phyloP scores from a whole-genome alignment of 2,888 invertebrate species.

The Xiphydria camelus region DNA sequence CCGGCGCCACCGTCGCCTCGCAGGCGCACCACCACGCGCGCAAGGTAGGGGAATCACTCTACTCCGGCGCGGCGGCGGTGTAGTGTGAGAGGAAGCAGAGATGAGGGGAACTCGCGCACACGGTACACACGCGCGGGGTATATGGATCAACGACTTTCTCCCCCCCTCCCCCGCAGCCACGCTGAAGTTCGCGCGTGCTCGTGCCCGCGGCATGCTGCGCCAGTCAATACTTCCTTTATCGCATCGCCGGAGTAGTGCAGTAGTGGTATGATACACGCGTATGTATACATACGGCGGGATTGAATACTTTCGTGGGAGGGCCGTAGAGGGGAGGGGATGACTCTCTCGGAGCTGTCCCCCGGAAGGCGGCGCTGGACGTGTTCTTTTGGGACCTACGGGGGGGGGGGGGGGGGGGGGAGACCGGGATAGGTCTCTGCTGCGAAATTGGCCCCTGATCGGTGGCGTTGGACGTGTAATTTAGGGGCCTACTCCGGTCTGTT shows the following conservation, averaged over 20 bases:
- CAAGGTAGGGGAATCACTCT: constrained; percentile 4
- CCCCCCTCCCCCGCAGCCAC: constrained; percentile 9
- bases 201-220: constrained; percentile 27
- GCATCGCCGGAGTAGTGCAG: too few species aligned
- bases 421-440: too few species aligned
- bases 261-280: too few species aligned
- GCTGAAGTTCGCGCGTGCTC: constrained; percentile 34
- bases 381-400: neutral
- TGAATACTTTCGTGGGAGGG: too few species aligned
- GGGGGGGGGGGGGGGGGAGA: too few species aligned
- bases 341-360: neutral
- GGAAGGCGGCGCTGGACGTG: neutral
- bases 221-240: constrained; percentile 34
- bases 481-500: too few species aligned
- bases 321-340: too few species aligned
- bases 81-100: constrained; percentile 13
- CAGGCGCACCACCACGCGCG: constrained; percentile 8
- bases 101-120: too few species aligned
- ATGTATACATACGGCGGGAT: too few species aligned
- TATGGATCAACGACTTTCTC: constrained; percentile 5
- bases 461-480: too few species aligned
- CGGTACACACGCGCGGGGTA: too few species aligned
- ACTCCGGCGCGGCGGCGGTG: constrained; percentile 23
- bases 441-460: too few species aligned
- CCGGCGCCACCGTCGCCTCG: constrained; percentile 11